Percentiles rank a stretch among this genome's conserved stretches.
These are phyloP conservation scores for Eristalis intricaria DNA, from an alignment of 2,888 invertebrate genomes.

Conservation along the genomic window DNA sequence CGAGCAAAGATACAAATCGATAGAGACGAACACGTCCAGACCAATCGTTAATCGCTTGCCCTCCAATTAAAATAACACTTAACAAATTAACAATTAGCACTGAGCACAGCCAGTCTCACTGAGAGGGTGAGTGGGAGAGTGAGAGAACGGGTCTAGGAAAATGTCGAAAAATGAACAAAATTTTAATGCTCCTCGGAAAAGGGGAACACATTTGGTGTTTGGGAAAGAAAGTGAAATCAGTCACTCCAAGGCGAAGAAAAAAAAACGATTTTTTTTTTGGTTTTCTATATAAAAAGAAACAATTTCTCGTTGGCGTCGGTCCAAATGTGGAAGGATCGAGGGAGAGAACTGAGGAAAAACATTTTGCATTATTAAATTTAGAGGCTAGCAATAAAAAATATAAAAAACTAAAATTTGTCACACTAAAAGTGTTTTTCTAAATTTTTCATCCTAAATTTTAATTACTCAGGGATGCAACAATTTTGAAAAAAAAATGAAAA, in stretches of 20 bases:
- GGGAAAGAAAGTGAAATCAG: constrained; percentile 49
- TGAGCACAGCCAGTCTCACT: background rate
- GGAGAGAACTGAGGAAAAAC: background rate
- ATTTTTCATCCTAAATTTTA: background rate
- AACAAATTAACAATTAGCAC: constrained; percentile 71
- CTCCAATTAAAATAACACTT: constrained; percentile 70
- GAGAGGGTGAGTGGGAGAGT: background rate
- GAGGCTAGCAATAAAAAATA: constrained; percentile 25
- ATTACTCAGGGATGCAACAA: background rate
- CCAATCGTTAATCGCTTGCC: constrained; percentile 67
- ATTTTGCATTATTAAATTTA: constrained; percentile 58
- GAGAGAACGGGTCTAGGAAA: background rate
- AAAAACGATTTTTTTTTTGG: background rate
- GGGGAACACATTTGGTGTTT: constrained; percentile 23
- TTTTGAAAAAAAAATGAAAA: background rate
- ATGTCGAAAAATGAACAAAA: background rate
- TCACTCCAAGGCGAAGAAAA: constrained; percentile 34
- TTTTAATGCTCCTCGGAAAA: background rate
- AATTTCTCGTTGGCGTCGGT: constrained; percentile 27
- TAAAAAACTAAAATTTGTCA: constrained; percentile 33
- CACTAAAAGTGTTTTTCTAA: constrained; percentile 14
- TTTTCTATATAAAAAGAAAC: constrained; percentile 13
- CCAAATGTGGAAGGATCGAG: constrained; percentile 26
- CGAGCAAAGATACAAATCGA: constrained; percentile 5
- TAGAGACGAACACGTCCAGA: constrained; percentile 42